Percentiles rank a stretch among this genome's conserved stretches.
phyloP scores from a whole-genome alignment of 2,888 invertebrate species.

The Acrocyrtus sp. region DNA sequence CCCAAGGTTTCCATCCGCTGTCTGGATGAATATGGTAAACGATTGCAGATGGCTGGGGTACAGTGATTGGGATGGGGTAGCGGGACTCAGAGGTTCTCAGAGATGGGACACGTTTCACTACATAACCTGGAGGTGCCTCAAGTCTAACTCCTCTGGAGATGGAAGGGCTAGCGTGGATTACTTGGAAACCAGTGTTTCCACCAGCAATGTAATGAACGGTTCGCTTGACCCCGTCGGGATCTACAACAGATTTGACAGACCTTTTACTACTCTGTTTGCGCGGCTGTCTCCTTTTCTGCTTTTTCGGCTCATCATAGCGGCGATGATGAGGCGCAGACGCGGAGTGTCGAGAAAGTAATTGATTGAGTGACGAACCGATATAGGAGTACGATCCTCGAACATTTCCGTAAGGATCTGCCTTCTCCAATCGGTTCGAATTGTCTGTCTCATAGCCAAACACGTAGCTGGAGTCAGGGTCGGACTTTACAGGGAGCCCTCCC shows the following conservation, averaged over 20 bases:
- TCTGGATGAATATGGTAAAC: conserved; percentile 61
- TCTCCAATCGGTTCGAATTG: conserved; percentile 51
- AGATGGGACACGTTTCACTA: conserved; percentile 24
- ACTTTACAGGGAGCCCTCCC: conserved; percentile 14
- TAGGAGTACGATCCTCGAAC: conserved; percentile 55
- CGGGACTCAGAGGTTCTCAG: conserved; percentile 41
- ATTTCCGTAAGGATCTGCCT: conserved; percentile 54
- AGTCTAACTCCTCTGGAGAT: conserved; percentile 46
- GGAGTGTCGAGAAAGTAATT: conserved; percentile 2
- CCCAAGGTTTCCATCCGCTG: conserved; percentile 60
- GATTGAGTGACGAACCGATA: conserved; percentile 40
- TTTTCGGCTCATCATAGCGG: too few species aligned
- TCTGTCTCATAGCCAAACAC: conserved; percentile 58
- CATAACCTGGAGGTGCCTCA: conserved; percentile 51
- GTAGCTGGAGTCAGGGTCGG: conserved; percentile 56
- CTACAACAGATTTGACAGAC: conserved; percentile 42
- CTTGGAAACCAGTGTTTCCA: conserved; percentile 53
- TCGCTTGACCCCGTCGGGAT: conserved; percentile 50
- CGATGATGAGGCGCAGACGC: too few species aligned
- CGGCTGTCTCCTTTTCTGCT: too few species aligned
- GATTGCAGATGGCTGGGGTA: conserved; percentile 54
- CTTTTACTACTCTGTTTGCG: conserved; percentile 37
- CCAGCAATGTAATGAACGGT: conserved; percentile 59
- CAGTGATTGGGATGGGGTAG: conserved; percentile 45
- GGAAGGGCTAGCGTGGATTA: conserved; percentile 53